phyloP scores from a whole-genome alignment of 2,888 invertebrate genomes.

The Sympetrum striolatum region DNA sequence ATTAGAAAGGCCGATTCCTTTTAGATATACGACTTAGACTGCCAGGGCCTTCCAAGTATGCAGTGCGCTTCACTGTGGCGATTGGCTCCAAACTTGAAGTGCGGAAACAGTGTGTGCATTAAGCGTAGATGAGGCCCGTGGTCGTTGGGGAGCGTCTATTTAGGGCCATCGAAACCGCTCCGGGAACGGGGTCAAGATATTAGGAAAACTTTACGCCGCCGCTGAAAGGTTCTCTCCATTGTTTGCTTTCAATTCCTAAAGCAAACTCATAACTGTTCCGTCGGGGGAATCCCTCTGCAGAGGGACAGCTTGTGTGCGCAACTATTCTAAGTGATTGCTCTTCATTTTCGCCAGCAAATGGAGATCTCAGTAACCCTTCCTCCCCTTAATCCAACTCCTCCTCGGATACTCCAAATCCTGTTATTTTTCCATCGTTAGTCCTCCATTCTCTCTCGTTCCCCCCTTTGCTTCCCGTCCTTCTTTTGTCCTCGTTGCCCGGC shows the following conservation, averaged over 20 bases:
- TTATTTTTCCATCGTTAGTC: neutral
- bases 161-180: constrained; percentile 27
- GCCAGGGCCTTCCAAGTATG: too few relatives aligned
- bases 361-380: neutral
- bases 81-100: too few relatives aligned
- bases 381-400: neutral
- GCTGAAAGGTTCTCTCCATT: neutral
- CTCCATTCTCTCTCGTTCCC: neutral
- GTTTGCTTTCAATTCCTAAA: constrained; percentile 43
- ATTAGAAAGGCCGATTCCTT: too few relatives aligned
- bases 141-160: neutral
- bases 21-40: too few relatives aligned
- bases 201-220: constrained; percentile 11
- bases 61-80: too few relatives aligned
- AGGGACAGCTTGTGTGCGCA: neutral
- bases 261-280: constrained; percentile 38
- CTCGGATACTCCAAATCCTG: neutral
- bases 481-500: too few relatives aligned
- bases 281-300: neutral
- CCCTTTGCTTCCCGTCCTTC: neutral
- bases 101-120: too few relatives aligned
- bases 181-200: constrained; percentile 24
- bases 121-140: too few relatives aligned
- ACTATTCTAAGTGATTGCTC: neutral
- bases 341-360: neutral